phyloP scores from a whole-genome alignment of 92 coral and sea anemone genomes.

The Bergia sp. region DNA sequence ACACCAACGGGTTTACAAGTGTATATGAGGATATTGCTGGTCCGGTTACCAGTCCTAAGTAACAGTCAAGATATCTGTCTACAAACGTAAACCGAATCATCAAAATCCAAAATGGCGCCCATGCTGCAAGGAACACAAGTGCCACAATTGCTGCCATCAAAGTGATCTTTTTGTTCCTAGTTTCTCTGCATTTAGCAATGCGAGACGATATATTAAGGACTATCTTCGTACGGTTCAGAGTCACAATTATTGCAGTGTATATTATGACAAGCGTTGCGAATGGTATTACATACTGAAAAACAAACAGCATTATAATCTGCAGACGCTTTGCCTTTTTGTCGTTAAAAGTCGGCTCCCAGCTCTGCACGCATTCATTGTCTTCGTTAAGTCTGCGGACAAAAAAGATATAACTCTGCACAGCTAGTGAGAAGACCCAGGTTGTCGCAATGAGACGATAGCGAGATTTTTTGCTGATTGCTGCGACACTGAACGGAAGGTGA shows the following conservation, averaged over 20 bases:
- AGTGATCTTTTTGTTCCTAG: constrained; percentile 65
- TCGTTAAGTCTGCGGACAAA: neutral
- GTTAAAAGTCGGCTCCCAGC: constrained; percentile 30
- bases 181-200: constrained; percentile 36
- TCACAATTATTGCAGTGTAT: constrained; percentile 60
- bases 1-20: constrained; percentile 70
- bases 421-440: constrained; percentile 63
- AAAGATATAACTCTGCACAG: constrained; percentile 1
- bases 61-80: constrained; percentile 45
- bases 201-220: constrained; percentile 32
- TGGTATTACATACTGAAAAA: constrained; percentile 66
- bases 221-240: constrained; percentile 55
- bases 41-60: constrained; percentile 44
- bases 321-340: constrained; percentile 26
- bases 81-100: constrained; percentile 48
- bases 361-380: neutral
- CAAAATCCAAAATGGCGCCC: constrained; percentile 71
- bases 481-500: constrained; percentile 58
- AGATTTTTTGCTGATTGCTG: constrained; percentile 53
- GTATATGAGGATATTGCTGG: constrained; percentile 65
- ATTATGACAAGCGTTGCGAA: constrained; percentile 56
- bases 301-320: constrained; percentile 53
- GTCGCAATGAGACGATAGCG: constrained; percentile 41
- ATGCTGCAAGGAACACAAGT: constrained; percentile 61
- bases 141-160: constrained; percentile 65